Percentiles rank a stretch among this genome's conserved stretches.
These are phyloP conservation scores for Montipora capricornis DNA, from an alignment of 64 coral and sea anemone genomes.

Conservation along the genomic window DNA sequence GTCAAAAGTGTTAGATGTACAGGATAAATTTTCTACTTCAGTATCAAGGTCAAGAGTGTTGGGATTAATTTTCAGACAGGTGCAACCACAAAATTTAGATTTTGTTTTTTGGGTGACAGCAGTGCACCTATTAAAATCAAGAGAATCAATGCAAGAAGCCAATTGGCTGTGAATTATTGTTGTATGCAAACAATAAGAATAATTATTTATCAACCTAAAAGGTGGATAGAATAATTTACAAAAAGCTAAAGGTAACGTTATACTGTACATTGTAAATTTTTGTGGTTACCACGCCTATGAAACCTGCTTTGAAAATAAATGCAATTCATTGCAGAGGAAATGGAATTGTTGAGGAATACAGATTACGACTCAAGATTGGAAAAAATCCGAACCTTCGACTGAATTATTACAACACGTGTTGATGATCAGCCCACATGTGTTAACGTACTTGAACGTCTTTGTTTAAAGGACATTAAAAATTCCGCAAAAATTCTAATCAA, in stretches of 20 bases:
- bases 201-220: background rate
- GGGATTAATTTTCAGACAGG: too few relatives aligned
- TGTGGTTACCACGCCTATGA: background rate
- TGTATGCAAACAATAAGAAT: too few relatives aligned
- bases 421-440: slow-evolving; percentile 16
- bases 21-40: too few relatives aligned
- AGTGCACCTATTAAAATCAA: too few relatives aligned
- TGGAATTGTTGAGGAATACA: background rate
- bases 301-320: background rate
- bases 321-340: background rate
- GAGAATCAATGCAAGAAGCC: too few relatives aligned
- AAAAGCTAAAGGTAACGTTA: background rate
- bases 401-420: slow-evolving; percentile 33
- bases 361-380: background rate
- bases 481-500: slow-evolving; percentile 6
- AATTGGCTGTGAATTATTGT: too few relatives aligned
- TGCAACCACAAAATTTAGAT: too few relatives aligned
- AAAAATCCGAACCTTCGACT: background rate
- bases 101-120: too few relatives aligned
- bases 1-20: too few relatives aligned
- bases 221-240: background rate
- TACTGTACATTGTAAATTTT: background rate
- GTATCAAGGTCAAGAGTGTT: too few relatives aligned
- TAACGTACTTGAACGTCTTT: background rate
- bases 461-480: slow-evolving; percentile 29